Conservation (phyloP, 2,113 vertebrate genomes). For the Coryphaenoides rupestris region DNA sequence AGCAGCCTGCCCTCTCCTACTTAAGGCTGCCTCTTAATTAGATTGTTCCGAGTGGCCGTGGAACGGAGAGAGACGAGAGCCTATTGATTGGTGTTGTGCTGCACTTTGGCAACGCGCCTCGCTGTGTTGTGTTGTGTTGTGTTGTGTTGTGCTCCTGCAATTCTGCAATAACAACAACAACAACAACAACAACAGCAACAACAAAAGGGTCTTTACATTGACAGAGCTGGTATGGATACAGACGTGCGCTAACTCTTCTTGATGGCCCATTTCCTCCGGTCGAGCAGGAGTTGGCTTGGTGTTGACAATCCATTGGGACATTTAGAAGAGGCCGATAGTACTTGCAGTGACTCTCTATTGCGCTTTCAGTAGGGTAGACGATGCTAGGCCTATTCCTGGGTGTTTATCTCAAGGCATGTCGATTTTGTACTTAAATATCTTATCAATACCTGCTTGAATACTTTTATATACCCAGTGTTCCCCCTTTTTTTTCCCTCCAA, state of each 20-base stretch:
- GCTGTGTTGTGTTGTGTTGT: too few relatives aligned
- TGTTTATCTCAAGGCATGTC: too few relatives aligned
- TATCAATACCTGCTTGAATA: neutral
- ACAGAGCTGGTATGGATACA: neutral
- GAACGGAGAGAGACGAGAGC: conserved; percentile 8
- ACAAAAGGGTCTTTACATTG: conserved; percentile 25
- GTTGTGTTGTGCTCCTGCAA: conserved; percentile 39
- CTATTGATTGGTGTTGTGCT: conserved; percentile 48
- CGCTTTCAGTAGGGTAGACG: too few relatives aligned
- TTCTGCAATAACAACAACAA: conserved; percentile 37
- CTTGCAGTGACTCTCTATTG: too few relatives aligned
- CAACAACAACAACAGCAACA: too few relatives aligned
- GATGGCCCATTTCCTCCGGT: conserved; percentile 4
- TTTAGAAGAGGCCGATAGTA: too few relatives aligned
- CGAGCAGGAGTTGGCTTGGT: conserved; percentile 27
- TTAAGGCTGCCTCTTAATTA: conserved; percentile 45
- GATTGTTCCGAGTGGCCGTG: conserved; percentile 23
- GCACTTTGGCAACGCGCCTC: conserved; percentile 44
- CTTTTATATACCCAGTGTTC: neutral
- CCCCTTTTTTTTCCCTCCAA: too few relatives aligned
- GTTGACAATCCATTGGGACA: conserved; percentile 8
- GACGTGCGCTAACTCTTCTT: too few relatives aligned
- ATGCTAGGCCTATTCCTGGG: too few relatives aligned
- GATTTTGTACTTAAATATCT: too few relatives aligned
- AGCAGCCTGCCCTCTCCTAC: too few relatives aligned